These are phyloP conservation scores for Eptesicus fuscus DNA, from an alignment of 2,113 vertebrate genomes.

Conservation along the genomic window DNA sequence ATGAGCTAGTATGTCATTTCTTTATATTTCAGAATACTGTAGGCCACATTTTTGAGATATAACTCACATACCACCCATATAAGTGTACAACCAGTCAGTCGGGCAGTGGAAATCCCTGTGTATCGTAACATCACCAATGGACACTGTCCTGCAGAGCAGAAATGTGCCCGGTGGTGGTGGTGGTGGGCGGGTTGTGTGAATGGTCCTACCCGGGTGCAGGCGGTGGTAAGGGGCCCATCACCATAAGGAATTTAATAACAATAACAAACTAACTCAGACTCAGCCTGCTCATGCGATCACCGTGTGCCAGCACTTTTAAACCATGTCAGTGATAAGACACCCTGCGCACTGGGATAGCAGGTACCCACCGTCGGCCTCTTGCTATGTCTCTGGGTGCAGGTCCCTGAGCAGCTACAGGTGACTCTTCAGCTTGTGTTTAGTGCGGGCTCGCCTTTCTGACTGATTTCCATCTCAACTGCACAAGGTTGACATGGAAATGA, in stretches of 20 bases:
- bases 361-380: background rate
- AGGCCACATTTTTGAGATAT: too few species aligned
- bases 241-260: background rate
- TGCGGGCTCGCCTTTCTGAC: background rate
- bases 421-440: background rate
- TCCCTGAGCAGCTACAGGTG: background rate
- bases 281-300: background rate
- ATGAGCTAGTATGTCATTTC: too few species aligned
- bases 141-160: rapidly evolving
- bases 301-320: rapidly evolving
- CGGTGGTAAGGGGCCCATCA: rapidly evolving
- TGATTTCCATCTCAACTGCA: background rate
- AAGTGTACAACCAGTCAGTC: too few species aligned
- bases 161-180: background rate
- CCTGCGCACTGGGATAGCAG: rapidly evolving
- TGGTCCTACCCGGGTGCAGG: background rate
- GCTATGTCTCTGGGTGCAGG: rapidly evolving
- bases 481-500: background rate
- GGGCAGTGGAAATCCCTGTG: too few species aligned
- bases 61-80: too few species aligned
- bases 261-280: background rate
- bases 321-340: rapidly evolving
- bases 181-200: background rate
- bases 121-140: too few species aligned
- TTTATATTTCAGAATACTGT: too few species aligned